Base-by-base conservation (phyloP, 2,113 vertebrate genomes). In the Isichthys henryi region DNA sequence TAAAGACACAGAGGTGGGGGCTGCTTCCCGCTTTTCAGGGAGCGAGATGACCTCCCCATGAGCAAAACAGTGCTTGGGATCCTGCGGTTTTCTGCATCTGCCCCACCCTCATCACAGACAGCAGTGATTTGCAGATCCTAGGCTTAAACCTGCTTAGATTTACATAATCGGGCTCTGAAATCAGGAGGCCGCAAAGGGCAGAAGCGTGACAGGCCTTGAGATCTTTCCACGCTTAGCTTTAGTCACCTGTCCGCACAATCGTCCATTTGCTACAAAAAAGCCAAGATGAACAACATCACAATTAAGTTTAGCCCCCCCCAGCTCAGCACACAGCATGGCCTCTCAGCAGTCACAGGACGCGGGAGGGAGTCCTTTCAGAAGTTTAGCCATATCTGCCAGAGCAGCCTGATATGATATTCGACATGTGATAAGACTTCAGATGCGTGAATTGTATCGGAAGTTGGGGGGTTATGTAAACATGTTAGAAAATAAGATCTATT, bases 381-480 rank as follows among this genome's bases (percentile, higher is more conserved):
- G 21, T 10, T 43, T 5, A 4, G 35, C 39, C 35, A 9, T 15
- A 82, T 5, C 1, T 27, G 4, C 27, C 11, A 21, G 45, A 21
- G 56, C 46, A 43, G 48, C 80, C 82, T 86, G 84, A 86, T 70
- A 53, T 39, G 82, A 86, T 43, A 56, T 53, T 88, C 46, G 62
- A 70, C 43, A 86, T 23, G 58, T 88, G 88, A 88, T 53, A 48
- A 86, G 35, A 77, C 58, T 21, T n/a, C 39, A 39, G 39, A 87
- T 74, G 87, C 45, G 43, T 43, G 83, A 85, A 85, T 88, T 31
- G 13, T 35, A 43, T 70, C 5, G 83, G 10, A 62, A n/a, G 58
- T 27, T 5, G 52, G 17, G 74, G 46, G 21, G 74, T 13, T 2
- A 52, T 43, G 56, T 88, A 86, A 86, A 39, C 35, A 45, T 8